A percentile compares a stretch with the other conserved stretches of the same genome.
Evolutionary conservation across 2,113 vertebrate genomes (phyloP).

Genomic region (Rhadina sibilatrix): DNA sequence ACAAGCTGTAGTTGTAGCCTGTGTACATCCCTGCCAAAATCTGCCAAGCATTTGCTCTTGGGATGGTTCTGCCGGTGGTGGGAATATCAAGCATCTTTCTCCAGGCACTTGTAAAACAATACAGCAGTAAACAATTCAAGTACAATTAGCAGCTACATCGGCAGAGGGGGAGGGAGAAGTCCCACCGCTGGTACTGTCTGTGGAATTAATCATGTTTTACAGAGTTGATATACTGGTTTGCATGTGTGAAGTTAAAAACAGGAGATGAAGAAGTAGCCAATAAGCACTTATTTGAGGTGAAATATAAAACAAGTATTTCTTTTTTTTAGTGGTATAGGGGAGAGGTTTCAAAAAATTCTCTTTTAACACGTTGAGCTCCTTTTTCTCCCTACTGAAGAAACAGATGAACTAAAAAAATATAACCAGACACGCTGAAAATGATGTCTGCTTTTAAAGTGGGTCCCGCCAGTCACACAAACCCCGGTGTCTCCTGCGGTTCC

Average conservation of each 20-base stretch:
- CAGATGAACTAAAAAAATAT: background rate
- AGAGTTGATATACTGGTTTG: constrained; percentile 52
- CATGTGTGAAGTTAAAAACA: constrained; percentile 54
- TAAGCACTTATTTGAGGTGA: background rate
- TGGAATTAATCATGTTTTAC: constrained; percentile 73
- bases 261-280: constrained; percentile 18
- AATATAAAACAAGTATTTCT: background rate
- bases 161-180: constrained; percentile 61
- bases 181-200: constrained; percentile 68
- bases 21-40: constrained; percentile 63
- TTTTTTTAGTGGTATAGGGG: background rate
- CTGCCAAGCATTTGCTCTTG: constrained; percentile 65
- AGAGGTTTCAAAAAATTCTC: background rate
- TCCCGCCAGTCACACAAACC: background rate
- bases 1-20: constrained; percentile 63
- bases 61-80: constrained; percentile 50
- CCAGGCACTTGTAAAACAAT: constrained; percentile 71
- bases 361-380: background rate
- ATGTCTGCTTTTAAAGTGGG: background rate
- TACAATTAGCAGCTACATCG: constrained; percentile 73
- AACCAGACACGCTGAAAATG: background rate
- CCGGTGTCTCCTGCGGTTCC: background rate
- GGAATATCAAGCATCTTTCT: constrained; percentile 66
- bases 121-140: constrained; percentile 74
- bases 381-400: background rate